A percentile compares a stretch with the other conserved stretches of the same genome.
These are phyloP conservation scores for Euclidia mi DNA, from an alignment of 2,888 invertebrate genomes.

Conservation along the genomic window DNA sequence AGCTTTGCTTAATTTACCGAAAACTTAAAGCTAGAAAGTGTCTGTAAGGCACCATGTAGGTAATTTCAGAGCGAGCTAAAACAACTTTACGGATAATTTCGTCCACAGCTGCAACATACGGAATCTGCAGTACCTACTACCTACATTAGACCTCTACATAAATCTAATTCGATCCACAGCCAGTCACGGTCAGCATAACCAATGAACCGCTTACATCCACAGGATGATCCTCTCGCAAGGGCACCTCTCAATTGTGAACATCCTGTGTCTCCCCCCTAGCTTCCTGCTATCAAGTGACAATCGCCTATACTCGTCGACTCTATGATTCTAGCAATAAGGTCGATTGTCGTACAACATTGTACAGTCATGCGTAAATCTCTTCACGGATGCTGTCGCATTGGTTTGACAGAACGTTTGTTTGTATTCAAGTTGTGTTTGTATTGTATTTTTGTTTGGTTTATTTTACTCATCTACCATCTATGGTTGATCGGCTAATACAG, in stretches of 20 bases:
- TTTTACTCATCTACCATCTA: no score
- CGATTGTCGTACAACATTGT: slow-evolving; percentile 36
- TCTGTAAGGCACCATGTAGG: no score
- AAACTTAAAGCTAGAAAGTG: no score
- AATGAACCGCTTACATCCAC: slow-evolving; percentile 50
- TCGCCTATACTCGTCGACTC: slow-evolving; percentile 29
- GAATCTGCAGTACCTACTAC: no score
- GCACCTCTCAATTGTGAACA: slow-evolving; percentile 81
- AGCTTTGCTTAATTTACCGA: no score
- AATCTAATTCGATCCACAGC: not conserved
- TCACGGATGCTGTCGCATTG: slow-evolving; percentile 53
- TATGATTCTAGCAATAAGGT: slow-evolving; percentile 47
- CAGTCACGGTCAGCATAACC: slow-evolving; percentile 48
- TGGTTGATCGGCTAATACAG: no score
- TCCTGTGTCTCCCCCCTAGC: slow-evolving; percentile 76
- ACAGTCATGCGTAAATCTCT: slow-evolving; percentile 54
- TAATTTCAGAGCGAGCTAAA: no score
- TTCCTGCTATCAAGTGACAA: slow-evolving; percentile 64
- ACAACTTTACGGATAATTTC: no score
- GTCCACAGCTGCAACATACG: no score
- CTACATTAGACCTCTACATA: not conserved
- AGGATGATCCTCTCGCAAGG: slow-evolving; percentile 82
- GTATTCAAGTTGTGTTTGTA: slow-evolving; percentile 29
- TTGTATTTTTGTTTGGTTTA: no score
- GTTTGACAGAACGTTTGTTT: slow-evolving; percentile 54